Evolutionary conservation across 2,888 invertebrate species (phyloP).

Genomic region (Deilephila elpenor): DNA sequence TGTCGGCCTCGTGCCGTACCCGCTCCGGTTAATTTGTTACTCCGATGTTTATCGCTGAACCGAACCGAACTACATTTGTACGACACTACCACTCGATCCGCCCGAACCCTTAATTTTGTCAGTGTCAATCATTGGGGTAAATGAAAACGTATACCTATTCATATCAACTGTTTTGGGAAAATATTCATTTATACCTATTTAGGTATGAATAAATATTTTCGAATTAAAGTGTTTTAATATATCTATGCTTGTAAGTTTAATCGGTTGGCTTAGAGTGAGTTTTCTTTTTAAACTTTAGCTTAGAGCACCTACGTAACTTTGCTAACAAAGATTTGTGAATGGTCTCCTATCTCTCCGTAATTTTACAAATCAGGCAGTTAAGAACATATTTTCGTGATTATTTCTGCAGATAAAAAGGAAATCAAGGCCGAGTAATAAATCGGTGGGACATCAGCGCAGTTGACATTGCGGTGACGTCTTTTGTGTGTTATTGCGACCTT

Average conservation of each 20-base stretch:
- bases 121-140: constrained; percentile 52
- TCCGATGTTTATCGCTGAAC: constrained; percentile 53
- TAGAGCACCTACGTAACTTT: too few species aligned
- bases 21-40: constrained; percentile 74
- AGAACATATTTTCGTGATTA: neutral
- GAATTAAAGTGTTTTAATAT: too few species aligned
- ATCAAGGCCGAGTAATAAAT: constrained; percentile 30
- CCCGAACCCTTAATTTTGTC: constrained; percentile 60
- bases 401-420: neutral
- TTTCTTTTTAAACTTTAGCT: too few species aligned
- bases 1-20: constrained; percentile 48
- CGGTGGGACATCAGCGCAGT: constrained; percentile 6
- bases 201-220: neutral
- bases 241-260: too few species aligned
- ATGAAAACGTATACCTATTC: constrained; percentile 9
- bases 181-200: neutral
- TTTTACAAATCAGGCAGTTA: neutral
- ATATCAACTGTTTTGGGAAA: neutral
- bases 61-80: constrained; percentile 58
- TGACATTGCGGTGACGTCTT: constrained; percentile 25
- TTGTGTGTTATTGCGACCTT: constrained; percentile 51
- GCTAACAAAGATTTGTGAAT: too few species aligned
- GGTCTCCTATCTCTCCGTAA: neutral
- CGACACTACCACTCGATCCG: constrained; percentile 60
- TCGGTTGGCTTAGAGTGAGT: too few species aligned